phyloP scores from a whole-genome alignment of 2,888 invertebrate species.

The Xestobium rufovillosum region DNA sequence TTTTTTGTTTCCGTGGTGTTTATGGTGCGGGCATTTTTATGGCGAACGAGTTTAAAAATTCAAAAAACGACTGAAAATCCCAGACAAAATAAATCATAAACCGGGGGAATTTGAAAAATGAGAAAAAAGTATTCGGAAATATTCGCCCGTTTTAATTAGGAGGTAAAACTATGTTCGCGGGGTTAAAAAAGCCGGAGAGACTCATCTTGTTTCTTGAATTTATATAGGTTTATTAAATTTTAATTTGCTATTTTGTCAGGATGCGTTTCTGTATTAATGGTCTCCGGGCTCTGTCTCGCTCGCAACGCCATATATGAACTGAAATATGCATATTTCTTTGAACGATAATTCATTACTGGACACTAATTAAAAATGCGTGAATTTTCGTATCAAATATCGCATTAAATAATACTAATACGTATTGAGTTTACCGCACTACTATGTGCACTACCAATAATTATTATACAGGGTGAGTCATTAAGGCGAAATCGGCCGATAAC shows the following conservation, averaged over 20 bases:
- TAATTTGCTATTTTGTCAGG: slow-evolving; percentile 32
- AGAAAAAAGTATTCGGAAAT: slow-evolving; percentile 32
- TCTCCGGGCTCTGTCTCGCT: no score
- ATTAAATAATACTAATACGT: no score
- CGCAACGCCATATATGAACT: no score
- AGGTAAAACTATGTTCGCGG: slow-evolving; percentile 23
- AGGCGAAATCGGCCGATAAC: no score
- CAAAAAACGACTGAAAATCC: slow-evolving; percentile 43
- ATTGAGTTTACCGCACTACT: no score
- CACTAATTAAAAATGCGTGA: no score
- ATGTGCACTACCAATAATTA: no score
- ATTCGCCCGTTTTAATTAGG: slow-evolving; percentile 39
- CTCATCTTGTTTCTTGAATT: slow-evolving; percentile 29
- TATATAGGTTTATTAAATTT: slow-evolving; percentile 45
- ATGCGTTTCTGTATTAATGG: neutral
- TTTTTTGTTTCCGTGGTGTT: slow-evolving; percentile 29
- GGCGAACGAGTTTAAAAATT: slow-evolving; percentile 43
- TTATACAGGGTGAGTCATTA: no score
- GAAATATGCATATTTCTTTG: no score
- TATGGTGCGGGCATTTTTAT: slow-evolving; percentile 42
- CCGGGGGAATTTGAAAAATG: slow-evolving; percentile 39
- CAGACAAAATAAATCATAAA: slow-evolving; percentile 46
- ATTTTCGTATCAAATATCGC: no score
- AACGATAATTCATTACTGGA: no score
- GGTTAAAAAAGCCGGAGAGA: slow-evolving; percentile 17